These are phyloP conservation scores for Limenitis camilla DNA, from an alignment of 2,888 invertebrate species.

Conservation along the genomic window DNA sequence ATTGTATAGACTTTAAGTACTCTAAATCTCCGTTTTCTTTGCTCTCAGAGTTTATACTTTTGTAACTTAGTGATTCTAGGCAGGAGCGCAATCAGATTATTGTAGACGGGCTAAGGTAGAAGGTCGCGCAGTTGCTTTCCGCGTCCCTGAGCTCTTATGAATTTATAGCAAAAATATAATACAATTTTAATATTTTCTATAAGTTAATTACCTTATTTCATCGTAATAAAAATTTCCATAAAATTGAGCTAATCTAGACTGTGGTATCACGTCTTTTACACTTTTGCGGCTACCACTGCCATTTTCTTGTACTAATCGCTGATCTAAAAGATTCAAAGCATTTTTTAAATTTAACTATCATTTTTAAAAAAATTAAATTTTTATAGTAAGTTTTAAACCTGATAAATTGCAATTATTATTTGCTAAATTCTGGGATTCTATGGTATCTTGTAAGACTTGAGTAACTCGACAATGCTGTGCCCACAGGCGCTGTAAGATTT, in stretches of 20 bases:
- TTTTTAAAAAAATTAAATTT: background rate
- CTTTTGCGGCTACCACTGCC: constrained; percentile 54
- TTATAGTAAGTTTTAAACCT: constrained; percentile 31
- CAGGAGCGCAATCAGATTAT: too few species aligned
- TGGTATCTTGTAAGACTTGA: constrained; percentile 57
- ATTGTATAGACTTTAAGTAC: too few species aligned
- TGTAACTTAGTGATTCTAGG: too few species aligned
- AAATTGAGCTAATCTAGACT: constrained; percentile 75
- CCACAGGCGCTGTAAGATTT: constrained; percentile 60
- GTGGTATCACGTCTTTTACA: constrained; percentile 78
- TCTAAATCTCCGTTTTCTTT: too few species aligned
- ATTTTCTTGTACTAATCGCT: constrained; percentile 41
- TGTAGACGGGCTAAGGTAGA: too few species aligned
- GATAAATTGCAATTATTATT: constrained; percentile 52
- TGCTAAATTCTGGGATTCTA: constrained; percentile 46
- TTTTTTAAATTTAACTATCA: background rate
- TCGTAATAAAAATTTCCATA: constrained; percentile 75
- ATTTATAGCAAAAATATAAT: too few species aligned
- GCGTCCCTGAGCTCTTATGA: too few species aligned
- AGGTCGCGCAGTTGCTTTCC: too few species aligned
- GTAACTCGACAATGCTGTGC: constrained; percentile 63
- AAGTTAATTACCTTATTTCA: constrained; percentile 47
- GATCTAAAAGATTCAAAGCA: constrained; percentile 7
- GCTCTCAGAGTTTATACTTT: too few species aligned
- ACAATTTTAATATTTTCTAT: too few species aligned